Base-by-base conservation (phyloP, 2,113 vertebrate species). In the Lagopus leucura region DNA sequence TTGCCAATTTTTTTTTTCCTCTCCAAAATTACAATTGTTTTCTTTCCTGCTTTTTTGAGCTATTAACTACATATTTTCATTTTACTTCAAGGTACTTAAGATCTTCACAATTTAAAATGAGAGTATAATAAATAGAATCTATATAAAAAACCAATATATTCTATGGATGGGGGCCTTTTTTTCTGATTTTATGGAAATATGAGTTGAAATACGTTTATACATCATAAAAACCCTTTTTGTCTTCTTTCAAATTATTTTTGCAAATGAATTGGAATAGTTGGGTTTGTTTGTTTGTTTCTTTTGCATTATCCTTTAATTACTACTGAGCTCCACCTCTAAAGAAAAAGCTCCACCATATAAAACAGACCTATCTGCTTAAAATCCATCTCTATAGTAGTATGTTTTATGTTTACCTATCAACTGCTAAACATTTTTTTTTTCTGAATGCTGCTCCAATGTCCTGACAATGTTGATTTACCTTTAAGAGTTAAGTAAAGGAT, bases 11-110 rank as follows among this genome's bases (percentile, higher is more conserved):
- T 83, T 19, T 19, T 77, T 75, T 36, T 86, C 10, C 58, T 82
- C 57, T 76, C 19, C 58, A 70, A 54, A 52, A 60, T 30, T 67
- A 64, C 28, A 74, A 22, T 48, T 73, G 32, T 30, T 88, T 92
- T 82, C 28, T 88, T 77, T 66, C 69, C 24, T 72, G 60, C 25
- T 83, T 80, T 43, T 95, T 88, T 81, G 70, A 96, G 81, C 34
- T 13, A n/a, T 54, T 52, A 69, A 28, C 4, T 60, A 74, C 7
- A 6, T 64, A 47, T 90, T 92, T 95, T 89, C 54, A 64, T 82
- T 92, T 88, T 65, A 77, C 6, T 88, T 77, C 25, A 38, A 75
- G 12, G 3, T 85, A 64, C 36, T 82, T 83, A 80, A 78, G 36
- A 28, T 61, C 74, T 25, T 72, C 8, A 63, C 52, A 66, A 28